Evolutionary conservation across 2,888 invertebrate genomes (phyloP), one percentile per base, ranked within the genome.

Genomic region (Agrilus biguttatus): DNA sequence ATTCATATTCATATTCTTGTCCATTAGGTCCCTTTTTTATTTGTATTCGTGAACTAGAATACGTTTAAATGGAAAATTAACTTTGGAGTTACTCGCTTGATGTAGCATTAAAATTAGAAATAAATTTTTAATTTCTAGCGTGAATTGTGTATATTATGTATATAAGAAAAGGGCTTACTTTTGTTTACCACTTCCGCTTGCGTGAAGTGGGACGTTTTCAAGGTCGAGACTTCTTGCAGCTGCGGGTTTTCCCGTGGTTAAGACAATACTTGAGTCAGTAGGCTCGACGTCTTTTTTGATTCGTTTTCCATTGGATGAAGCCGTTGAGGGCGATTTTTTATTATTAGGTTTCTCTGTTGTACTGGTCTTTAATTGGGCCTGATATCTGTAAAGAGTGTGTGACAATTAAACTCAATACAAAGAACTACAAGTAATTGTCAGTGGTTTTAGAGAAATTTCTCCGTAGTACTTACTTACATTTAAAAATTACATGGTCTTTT

Each of bases 1-100:
- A 90, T 61, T 90, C 90, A 58, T 89, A 90, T 62, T 90, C 90
- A 58, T 89, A 89, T 58, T 90, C 89, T 62, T 88, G 83, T 2
- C 89, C 89, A 56, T 89, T 88, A 2, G 87, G 86, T 12, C 86
- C 89, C 58, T 88, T 89, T 57, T 89, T 87, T 32, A 89, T 80
- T 71, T 88, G 80, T 52, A 84, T 81, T 46, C 82, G 70, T 0
- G 83, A 83, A 51, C 81, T 28, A 10, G 10, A 28, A 28, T 10
- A 28, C 4, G 10, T 10, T 28, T 28, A 10, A 21, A 21, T 21
- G 3, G 5, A 21, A 7, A 21, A 21, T 21, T 21, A 21, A 17
- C 17, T 2, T 17, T 17, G 17, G 17, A 4, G 17, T 17, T 17
- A 17, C 17, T 17, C 17, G 4, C 17, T 17, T 17, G 17, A 17